Conservation (phyloP, 2,888 invertebrate genomes). For the Apamea sordens region DNA sequence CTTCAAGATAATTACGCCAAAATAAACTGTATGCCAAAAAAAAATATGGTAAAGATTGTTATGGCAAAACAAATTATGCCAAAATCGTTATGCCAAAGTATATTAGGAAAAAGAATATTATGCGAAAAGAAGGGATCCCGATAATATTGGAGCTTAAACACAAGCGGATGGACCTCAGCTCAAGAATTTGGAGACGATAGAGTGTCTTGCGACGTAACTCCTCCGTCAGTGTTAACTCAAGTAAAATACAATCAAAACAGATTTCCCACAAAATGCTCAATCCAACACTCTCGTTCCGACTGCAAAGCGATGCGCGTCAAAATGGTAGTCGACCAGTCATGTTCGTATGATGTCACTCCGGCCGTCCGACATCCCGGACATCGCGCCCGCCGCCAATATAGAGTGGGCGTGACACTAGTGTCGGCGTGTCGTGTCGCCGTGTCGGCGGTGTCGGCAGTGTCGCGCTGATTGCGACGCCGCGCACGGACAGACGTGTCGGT, state of each 20-base stretch:
- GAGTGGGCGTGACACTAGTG: constrained; percentile 39
- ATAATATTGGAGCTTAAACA: background rate
- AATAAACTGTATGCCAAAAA: too few species aligned
- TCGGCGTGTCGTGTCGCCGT: constrained; percentile 21
- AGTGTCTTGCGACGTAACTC: background rate
- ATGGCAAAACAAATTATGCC: too few species aligned
- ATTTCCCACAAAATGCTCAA: background rate
- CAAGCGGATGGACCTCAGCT: background rate
- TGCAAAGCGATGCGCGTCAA: constrained; percentile 11
- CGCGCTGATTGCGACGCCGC: constrained; percentile 24
- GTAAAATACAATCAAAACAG: background rate
- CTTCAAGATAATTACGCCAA: too few species aligned
- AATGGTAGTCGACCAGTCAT: background rate
- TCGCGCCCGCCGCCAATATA: constrained; percentile 11
- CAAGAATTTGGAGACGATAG: background rate
- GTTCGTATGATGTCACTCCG: constrained; percentile 38
- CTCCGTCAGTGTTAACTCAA: background rate
- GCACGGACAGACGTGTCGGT: constrained; percentile 16
- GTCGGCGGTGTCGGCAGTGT: constrained; percentile 25
- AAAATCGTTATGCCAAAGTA: too few species aligned
- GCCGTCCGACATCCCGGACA: constrained; percentile 26
- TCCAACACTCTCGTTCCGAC: background rate
- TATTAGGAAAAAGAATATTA: too few species aligned
- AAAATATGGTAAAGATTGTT: too few species aligned
- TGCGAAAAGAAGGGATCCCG: too few species aligned